These are phyloP conservation scores for Lepidocyrtoides sp. DNA, from an alignment of 2,888 invertebrate genomes.

Conservation along the genomic window DNA sequence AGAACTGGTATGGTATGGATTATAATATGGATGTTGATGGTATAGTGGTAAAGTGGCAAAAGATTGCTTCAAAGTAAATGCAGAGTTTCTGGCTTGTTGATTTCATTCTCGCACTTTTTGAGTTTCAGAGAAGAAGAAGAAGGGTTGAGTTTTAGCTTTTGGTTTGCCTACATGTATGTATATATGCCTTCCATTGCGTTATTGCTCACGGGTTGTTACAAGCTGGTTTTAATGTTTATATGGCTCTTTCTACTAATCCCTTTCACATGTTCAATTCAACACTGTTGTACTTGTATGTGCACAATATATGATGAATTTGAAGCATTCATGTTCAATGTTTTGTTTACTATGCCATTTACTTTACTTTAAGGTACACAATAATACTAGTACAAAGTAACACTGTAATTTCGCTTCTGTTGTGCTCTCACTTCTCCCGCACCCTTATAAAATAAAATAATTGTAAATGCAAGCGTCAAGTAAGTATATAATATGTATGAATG, in stretches of 20 bases:
- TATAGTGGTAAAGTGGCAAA: slow-evolving; percentile 12
- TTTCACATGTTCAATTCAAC: neutral
- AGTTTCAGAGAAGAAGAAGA: neutral
- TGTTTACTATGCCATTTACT: neutral
- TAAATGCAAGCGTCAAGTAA: too few species aligned
- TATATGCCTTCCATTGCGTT: neutral
- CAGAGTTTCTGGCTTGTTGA: neutral
- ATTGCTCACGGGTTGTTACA: too few species aligned
- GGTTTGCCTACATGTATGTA: neutral
- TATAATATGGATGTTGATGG: neutral
- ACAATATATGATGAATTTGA: neutral
- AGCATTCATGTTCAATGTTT: neutral
- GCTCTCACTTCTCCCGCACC: too few species aligned
- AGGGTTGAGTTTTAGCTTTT: neutral
- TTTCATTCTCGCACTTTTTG: slow-evolving; percentile 16
- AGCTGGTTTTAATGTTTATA: too few species aligned
- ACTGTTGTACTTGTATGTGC: neutral
- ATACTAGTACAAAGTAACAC: too few species aligned
- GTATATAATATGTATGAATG: too few species aligned
- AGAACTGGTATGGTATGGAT: neutral
- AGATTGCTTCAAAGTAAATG: neutral
- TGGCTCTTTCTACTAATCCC: too few species aligned
- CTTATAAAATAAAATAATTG: too few species aligned
- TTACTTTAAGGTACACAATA: too few species aligned
- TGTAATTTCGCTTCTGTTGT: too few species aligned